Evolutionary conservation across 2,888 invertebrate genomes (phyloP).

Genomic region (Macaria notata): DNA sequence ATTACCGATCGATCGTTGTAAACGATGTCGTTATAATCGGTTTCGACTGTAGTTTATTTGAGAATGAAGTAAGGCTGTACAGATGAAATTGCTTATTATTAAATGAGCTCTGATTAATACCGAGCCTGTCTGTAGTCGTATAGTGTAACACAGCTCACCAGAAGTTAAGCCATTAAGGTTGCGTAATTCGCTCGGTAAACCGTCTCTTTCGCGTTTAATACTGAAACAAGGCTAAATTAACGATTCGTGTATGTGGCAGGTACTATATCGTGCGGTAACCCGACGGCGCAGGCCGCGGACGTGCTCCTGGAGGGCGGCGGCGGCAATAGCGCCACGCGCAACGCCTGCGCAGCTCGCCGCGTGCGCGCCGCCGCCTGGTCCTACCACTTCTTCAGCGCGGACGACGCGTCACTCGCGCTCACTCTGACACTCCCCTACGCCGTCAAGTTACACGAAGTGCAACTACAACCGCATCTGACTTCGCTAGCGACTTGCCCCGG

Average conservation of each 20-base stretch:
- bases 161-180: too few species aligned
- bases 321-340: constrained; percentile 78
- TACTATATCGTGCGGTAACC: constrained; percentile 89
- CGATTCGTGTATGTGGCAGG: constrained; percentile 53
- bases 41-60: too few species aligned
- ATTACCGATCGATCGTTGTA: too few species aligned
- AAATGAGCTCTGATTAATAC: too few species aligned
- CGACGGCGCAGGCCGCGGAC: constrained; percentile 94
- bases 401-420: constrained; percentile 92
- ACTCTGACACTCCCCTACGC: constrained; percentile 94
- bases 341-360: constrained; percentile 89
- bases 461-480: constrained; percentile 92
- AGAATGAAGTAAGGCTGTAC: too few species aligned
- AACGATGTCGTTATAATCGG: too few species aligned
- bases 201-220: too few species aligned
- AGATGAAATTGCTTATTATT: too few species aligned
- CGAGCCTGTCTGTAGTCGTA: too few species aligned
- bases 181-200: too few species aligned
- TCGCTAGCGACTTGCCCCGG: constrained; percentile 93
- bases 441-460: constrained; percentile 88
- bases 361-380: constrained; percentile 97
- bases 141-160: too few species aligned
- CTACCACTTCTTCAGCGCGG: constrained; percentile 96
- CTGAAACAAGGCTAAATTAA: too few species aligned
- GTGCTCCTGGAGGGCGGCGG: constrained; percentile 88